These are phyloP conservation scores for Enteromius radiatus DNA, from an alignment of 2,797 vertebrate genomes.

Conservation along the genomic window DNA sequence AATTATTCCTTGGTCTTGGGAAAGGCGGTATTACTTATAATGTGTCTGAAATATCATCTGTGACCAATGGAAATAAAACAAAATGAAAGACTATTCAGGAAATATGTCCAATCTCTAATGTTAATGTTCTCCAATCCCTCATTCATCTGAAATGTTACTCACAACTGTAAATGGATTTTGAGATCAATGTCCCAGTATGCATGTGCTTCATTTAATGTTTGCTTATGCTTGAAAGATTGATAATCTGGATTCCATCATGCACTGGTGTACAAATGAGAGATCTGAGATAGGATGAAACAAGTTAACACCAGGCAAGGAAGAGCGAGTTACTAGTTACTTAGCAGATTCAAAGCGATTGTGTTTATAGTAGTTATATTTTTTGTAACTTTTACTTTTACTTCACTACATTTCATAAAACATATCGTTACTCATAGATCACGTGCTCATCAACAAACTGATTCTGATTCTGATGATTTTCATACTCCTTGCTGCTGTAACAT, in stretches of 20 bases:
- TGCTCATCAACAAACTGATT: too few relatives aligned
- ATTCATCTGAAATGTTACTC: not conserved
- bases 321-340: not conserved
- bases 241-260: not conserved
- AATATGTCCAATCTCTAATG: not conserved
- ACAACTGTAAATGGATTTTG: conserved; percentile 13
- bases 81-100: not conserved
- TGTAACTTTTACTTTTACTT: too few relatives aligned
- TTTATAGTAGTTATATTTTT: too few relatives aligned
- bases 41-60: not conserved
- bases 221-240: not conserved
- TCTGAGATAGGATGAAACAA: not conserved
- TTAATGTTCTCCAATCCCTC: not conserved
- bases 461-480: too few relatives aligned
- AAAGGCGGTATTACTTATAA: not conserved
- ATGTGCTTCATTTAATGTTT: conserved; percentile 8
- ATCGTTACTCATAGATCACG: too few relatives aligned
- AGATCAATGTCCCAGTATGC: not conserved
- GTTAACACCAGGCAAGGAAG: not conserved
- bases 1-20: not conserved
- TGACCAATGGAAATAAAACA: conserved; percentile 3
- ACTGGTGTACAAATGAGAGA: not conserved
- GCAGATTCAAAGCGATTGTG: not conserved
- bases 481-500: too few relatives aligned
- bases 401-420: too few relatives aligned